These are phyloP conservation scores for Hymenochirus boettgeri DNA, from an alignment of 2,113 vertebrate genomes.

Conservation along the genomic window DNA sequence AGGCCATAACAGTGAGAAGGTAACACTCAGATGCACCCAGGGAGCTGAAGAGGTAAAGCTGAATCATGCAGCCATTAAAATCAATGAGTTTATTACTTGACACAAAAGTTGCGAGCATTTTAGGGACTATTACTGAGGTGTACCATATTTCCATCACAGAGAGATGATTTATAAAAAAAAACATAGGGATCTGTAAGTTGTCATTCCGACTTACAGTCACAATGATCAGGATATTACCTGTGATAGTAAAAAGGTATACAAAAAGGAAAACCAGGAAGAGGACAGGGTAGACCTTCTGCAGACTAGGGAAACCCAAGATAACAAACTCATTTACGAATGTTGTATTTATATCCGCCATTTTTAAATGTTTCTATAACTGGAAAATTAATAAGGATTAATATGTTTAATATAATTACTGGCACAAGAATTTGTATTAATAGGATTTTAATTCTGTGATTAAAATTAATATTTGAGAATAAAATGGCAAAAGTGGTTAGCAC, in stretches of 20 bases:
- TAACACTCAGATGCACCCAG: conserved; percentile 47
- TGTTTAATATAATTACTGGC: no score
- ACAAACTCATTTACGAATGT: conserved; percentile 46
- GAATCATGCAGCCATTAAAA: conserved; percentile 40
- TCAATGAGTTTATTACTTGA: conserved; percentile 33
- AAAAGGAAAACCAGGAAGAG: conserved; percentile 40
- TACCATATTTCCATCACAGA: conserved; percentile 49
- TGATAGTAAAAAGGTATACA: conserved; percentile 34
- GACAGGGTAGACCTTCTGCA: conserved; percentile 28
- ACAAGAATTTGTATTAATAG: no score
- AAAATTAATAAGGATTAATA: no score
- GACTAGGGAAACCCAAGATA: conserved; percentile 45
- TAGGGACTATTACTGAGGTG: conserved; percentile 48
- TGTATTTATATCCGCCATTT: conserved; percentile 40
- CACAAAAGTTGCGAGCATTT: conserved; percentile 42
- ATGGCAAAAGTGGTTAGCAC: no score
- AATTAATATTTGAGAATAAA: no score
- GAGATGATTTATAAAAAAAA: conserved; percentile 46
- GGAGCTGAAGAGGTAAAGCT: conserved; percentile 51
- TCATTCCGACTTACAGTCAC: conserved; percentile 39
- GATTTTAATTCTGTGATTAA: no score
- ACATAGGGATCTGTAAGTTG: conserved; percentile 49
- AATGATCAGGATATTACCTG: conserved; percentile 45
- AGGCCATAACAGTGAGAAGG: conserved; percentile 47
- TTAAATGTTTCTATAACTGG: no score